Conservation (phyloP, 2,888 invertebrate species). For the Habrosyne pyritoides region DNA sequence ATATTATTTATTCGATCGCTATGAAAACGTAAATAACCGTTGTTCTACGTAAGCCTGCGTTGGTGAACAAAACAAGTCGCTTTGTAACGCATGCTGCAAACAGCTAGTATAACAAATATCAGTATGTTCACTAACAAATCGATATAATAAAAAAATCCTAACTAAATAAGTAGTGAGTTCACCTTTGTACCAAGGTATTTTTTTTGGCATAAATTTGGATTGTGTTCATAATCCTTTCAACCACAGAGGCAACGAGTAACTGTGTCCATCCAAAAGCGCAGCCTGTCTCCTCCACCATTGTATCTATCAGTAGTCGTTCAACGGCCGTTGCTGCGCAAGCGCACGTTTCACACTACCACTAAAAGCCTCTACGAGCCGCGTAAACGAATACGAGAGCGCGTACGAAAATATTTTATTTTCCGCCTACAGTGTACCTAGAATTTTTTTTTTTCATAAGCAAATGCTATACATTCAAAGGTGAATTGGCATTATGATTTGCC, state of each 20-base stretch:
- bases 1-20: too few species aligned
- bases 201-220: conserved; percentile 11
- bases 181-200: neutral
- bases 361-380: conserved; percentile 28
- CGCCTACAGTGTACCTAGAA: neutral
- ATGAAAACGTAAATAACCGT: too few species aligned
- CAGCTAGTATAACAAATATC: too few species aligned
- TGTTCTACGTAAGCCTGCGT: too few species aligned
- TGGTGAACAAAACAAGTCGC: too few species aligned
- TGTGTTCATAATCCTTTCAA: conserved; percentile 43
- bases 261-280: conserved; percentile 47
- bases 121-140: too few species aligned
- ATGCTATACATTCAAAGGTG: conserved; percentile 24
- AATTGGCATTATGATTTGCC: conserved; percentile 48
- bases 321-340: conserved; percentile 43
- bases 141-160: too few species aligned
- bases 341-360: conserved; percentile 32
- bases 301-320: conserved; percentile 41
- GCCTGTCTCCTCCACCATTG: conserved; percentile 25
- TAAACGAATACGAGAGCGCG: conserved; percentile 24
- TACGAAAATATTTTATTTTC: conserved; percentile 2
- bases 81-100: too few species aligned
- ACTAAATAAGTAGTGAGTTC: too few species aligned
- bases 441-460: neutral
- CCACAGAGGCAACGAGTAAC: conserved; percentile 39